phyloP scores from a whole-genome alignment of 2,797 vertebrate genomes.

The Sciurus vulgaris region DNA sequence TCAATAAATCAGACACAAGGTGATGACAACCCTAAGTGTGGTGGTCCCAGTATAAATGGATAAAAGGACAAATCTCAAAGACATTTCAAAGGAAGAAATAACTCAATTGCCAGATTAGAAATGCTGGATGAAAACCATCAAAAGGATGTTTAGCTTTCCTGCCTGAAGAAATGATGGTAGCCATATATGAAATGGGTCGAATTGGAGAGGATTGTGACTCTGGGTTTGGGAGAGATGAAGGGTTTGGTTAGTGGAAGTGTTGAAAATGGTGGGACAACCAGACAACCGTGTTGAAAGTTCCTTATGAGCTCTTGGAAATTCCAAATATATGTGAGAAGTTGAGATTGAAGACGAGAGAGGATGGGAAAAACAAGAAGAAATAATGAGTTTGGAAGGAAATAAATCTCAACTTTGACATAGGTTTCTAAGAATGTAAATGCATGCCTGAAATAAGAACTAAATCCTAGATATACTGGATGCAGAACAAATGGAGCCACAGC shows the following conservation, averaged over 20 bases:
- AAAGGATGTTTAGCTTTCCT: constrained; percentile 44
- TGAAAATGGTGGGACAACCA: neutral
- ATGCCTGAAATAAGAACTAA: neutral
- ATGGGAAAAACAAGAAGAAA: neutral
- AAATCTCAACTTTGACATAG: neutral
- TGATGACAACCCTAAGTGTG: neutral
- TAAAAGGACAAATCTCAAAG: neutral
- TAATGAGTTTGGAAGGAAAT: neutral
- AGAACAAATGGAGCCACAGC: neutral
- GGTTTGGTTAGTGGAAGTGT: neutral
- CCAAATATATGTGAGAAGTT: neutral
- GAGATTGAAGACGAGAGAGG: neutral
- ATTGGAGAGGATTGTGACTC: neutral
- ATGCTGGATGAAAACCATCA: neutral
- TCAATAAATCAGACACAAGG: neutral
- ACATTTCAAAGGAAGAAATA: constrained; percentile 37
- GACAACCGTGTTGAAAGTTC: neutral
- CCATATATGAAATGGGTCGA: neutral
- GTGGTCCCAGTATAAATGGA: neutral
- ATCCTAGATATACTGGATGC: neutral
- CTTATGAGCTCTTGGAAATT: neutral
- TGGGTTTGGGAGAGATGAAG: neutral
- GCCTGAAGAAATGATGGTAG: neutral
- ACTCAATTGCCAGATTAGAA: neutral
- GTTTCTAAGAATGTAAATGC: neutral